A percentile compares a stretch with the other conserved stretches of the same genome.
phyloP scores from a whole-genome alignment of 1,140 invertebrate species.

The Andrena cerasifolii region DNA sequence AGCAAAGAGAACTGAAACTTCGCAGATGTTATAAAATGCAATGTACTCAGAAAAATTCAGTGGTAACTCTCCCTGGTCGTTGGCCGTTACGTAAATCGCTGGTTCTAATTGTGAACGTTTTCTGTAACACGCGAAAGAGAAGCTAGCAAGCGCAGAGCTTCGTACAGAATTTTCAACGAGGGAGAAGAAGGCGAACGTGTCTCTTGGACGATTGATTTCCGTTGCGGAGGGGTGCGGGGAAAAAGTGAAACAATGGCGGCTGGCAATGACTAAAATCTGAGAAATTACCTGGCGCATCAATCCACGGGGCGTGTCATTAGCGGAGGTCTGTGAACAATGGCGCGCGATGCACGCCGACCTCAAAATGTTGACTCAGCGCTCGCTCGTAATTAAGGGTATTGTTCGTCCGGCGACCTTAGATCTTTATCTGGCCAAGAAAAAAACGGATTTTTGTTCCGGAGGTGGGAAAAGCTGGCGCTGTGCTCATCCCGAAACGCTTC shows the following conservation, averaged over 20 bases:
- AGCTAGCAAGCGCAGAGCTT: not conserved
- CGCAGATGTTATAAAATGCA: too few species aligned
- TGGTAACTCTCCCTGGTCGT: too few species aligned
- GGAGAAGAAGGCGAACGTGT: not conserved
- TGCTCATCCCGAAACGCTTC: not conserved
- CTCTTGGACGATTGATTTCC: not conserved
- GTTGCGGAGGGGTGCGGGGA: not conserved
- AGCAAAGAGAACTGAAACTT: too few species aligned
- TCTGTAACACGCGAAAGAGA: not conserved
- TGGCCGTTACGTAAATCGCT: too few species aligned
- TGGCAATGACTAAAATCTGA: not conserved
- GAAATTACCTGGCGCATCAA: slow-evolving; percentile 8
- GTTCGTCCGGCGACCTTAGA: slow-evolving; percentile 25
- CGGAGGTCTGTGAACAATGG: slow-evolving; percentile 29
- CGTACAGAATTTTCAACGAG: too few species aligned
- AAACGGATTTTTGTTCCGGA: slow-evolving; percentile 12
- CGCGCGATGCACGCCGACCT: not conserved
- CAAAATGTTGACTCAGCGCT: slow-evolving; percentile 33
- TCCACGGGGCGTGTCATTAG: slow-evolving; percentile 35
- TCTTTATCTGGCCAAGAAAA: slow-evolving; percentile 3
- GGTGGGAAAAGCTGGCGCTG: not conserved
- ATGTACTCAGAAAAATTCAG: too few species aligned
- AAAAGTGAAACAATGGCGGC: slow-evolving; percentile 4
- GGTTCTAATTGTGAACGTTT: too few species aligned
- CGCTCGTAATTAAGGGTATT: slow-evolving; percentile 43